phyloP scores from a whole-genome alignment of 2,888 invertebrate species.

The Stenoptilia bipunctidactyla region DNA sequence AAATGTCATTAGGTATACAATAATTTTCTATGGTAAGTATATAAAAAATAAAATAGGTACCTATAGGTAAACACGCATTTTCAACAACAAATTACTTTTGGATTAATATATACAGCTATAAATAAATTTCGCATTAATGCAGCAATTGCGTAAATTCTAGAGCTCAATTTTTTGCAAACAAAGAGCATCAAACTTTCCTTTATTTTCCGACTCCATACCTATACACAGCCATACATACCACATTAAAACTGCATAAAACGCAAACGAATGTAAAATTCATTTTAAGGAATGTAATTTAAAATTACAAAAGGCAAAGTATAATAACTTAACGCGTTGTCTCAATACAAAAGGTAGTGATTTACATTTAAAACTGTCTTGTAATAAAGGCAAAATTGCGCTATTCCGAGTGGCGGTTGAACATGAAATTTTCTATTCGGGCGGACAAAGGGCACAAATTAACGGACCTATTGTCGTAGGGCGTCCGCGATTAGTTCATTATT shows the following conservation, averaged over 20 bases:
- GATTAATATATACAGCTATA: no score
- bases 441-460: constrained; percentile 66
- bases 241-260: background rate
- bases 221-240: background rate
- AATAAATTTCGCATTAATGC: no score
- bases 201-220: background rate
- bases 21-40: no score
- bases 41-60: no score
- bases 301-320: constrained; percentile 20
- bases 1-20: no score
- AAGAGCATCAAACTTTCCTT: no score
- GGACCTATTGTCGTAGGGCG: constrained; percentile 45
- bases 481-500: constrained; percentile 59
- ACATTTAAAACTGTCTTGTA: constrained; percentile 42
- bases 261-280: background rate
- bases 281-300: constrained; percentile 2
- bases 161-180: no score
- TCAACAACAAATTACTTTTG: no score
- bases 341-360: constrained; percentile 53
- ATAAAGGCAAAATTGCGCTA: constrained; percentile 30
- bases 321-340: constrained; percentile 29
- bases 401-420: constrained; percentile 48
- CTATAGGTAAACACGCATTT: no score
- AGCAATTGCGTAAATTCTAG: no score
- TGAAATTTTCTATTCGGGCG: constrained; percentile 63